Conservation (phyloP, 1,140 invertebrate species). For the Euschistus heros region DNA sequence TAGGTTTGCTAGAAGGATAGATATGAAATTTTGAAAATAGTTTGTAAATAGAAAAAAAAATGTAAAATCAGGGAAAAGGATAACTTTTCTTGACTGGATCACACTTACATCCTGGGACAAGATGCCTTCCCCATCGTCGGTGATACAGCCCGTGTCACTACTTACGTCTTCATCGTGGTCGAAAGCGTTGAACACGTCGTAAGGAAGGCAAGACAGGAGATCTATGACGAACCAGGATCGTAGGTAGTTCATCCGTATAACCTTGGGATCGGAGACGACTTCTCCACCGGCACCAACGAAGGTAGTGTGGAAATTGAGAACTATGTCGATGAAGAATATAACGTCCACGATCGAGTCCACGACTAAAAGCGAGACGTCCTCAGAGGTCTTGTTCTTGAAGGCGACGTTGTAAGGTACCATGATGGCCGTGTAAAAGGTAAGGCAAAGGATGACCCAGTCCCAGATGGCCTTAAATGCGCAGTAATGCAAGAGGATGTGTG, state of each 20-base stretch:
- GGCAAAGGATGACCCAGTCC: conserved; percentile 99
- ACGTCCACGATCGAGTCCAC: conserved; percentile 99
- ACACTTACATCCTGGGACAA: conserved; percentile 27
- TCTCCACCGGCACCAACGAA: conserved; percentile 97
- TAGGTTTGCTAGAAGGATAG: no score
- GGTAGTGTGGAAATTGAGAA: conserved; percentile 99
- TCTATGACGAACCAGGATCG: conserved; percentile 99
- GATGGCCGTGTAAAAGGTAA: conserved; percentile 99
- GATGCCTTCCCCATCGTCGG: conserved; percentile 21
- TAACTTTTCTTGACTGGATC: background rate
- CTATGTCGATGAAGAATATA: conserved; percentile 99
- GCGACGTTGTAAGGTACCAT: conserved; percentile 99
- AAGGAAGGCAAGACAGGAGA: conserved; percentile 95
- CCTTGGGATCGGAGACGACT: conserved; percentile 95
- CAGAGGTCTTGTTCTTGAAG: conserved; percentile 99
- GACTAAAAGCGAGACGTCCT: conserved; percentile 92
- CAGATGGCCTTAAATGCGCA: conserved; percentile 97
- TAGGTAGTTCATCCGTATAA: conserved; percentile 96
- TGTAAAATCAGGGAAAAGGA: no score
- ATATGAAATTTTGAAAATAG: no score
- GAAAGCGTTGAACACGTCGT: conserved; percentile 99
- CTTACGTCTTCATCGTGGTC: conserved; percentile 96
- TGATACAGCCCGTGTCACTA: conserved; percentile 32
- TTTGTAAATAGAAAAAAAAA: no score
- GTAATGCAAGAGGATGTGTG: conserved; percentile 94